phyloP scores from a whole-genome alignment of 2,888 invertebrate species.

The Epirrhoe tristata region DNA sequence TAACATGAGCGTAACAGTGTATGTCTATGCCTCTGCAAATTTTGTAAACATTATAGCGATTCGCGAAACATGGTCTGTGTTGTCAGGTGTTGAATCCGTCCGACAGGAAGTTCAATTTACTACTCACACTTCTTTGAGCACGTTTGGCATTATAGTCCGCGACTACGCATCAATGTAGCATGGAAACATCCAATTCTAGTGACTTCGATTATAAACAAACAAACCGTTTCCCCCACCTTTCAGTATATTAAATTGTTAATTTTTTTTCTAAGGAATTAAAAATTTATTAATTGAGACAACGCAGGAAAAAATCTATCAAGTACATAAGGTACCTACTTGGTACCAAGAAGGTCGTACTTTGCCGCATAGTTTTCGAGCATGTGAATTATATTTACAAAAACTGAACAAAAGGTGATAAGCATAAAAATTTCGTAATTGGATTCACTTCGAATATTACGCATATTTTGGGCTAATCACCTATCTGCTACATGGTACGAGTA shows the following conservation, averaged over 20 bases:
- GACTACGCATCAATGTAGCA: background rate
- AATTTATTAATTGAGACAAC: no score
- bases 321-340: background rate
- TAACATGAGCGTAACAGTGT: slow-evolving; percentile 48
- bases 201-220: background rate
- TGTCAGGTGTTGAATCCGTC: slow-evolving; percentile 13
- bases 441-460: slow-evolving; percentile 8
- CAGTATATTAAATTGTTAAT: no score
- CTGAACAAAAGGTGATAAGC: slow-evolving; percentile 21
- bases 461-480: slow-evolving; percentile 25
- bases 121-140: slow-evolving; percentile 5
- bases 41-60: slow-evolving; percentile 32
- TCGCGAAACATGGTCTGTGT: slow-evolving; percentile 22
- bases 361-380: background rate
- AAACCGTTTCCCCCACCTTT: no score
- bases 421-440: slow-evolving; percentile 28
- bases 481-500: slow-evolving; percentile 23
- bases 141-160: background rate
- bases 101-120: slow-evolving; percentile 11
- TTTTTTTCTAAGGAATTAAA: no score
- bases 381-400: slow-evolving; percentile 17
- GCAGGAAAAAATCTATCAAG: no score
- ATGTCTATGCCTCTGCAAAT: slow-evolving; percentile 26
- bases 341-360: background rate
- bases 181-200: background rate